Evolutionary conservation across 2,113 vertebrate genomes (phyloP).

Genomic region (Neogale vison): DNA sequence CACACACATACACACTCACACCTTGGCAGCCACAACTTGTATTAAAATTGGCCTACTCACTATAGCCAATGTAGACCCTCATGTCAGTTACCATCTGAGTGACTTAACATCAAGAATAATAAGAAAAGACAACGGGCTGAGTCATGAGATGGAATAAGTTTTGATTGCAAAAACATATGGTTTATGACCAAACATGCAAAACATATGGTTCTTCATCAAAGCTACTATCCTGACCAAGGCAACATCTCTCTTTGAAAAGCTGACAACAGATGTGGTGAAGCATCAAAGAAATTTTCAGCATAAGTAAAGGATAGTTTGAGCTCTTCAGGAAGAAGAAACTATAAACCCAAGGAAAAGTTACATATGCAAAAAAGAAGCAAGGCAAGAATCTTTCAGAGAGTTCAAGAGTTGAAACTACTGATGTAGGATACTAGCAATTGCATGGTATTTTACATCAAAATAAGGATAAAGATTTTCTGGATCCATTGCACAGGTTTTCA

Average conservation of each 20-base stretch:
- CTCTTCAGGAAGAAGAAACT: not conserved
- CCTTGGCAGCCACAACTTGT: not conserved
- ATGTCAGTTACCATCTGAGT: not conserved
- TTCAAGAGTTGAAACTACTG: not conserved
- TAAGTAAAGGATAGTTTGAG: not conserved
- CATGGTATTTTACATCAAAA: not conserved
- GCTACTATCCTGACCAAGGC: not conserved
- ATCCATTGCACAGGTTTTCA: not conserved
- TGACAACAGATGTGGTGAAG: not conserved
- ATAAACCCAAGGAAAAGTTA: not conserved
- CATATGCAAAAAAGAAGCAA: not conserved
- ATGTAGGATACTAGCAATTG: not conserved
- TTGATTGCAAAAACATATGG: not conserved
- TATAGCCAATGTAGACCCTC: not conserved
- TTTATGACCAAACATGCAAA: not conserved
- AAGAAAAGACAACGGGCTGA: not conserved
- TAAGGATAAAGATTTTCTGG: not conserved
- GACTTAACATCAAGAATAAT: not conserved
- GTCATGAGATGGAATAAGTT: not conserved
- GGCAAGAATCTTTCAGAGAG: not conserved
- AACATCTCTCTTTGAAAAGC: not conserved
- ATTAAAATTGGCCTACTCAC: not conserved
- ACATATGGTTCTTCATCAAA: not conserved
- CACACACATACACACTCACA: not conserved
- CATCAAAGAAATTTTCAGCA: not conserved